phyloP scores from a whole-genome alignment of 2,888 invertebrate species.

The Pterostichus niger region DNA sequence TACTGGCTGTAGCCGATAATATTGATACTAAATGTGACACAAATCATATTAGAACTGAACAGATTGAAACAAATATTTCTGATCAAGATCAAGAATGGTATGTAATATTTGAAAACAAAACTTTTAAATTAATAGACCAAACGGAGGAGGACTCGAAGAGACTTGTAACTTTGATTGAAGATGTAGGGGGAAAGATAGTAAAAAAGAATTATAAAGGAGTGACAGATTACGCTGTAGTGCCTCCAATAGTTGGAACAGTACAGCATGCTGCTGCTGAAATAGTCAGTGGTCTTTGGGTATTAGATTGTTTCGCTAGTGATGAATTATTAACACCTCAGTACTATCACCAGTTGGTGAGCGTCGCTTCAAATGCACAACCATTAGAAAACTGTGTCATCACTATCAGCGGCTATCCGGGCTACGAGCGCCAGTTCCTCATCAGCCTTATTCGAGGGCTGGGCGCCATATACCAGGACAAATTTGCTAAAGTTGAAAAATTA shows the following conservation, averaged over 20 bases:
- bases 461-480: conserved; percentile 82
- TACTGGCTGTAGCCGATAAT: conserved; percentile 68
- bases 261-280: conserved; percentile 80
- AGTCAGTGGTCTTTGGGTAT: conserved; percentile 87
- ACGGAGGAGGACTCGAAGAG: conserved; percentile 74
- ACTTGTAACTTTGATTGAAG: conserved; percentile 78
- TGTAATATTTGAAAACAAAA: conserved; percentile 69
- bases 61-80: conserved; percentile 66
- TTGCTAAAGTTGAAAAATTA: conserved; percentile 80
- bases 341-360: conserved; percentile 85
- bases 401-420: conserved; percentile 87
- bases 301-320: conserved; percentile 82
- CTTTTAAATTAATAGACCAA: conserved; percentile 71
- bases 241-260: conserved; percentile 78
- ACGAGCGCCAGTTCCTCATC: conserved; percentile 87
- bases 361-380: conserved; percentile 77
- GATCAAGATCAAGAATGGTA: conserved; percentile 68
- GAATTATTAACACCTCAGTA: conserved; percentile 83
- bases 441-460: conserved; percentile 86
- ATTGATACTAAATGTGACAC: conserved; percentile 65
- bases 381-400: conserved; percentile 87
- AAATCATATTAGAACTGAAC: conserved; percentile 18
- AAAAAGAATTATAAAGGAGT: conserved; percentile 77
- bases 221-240: conserved; percentile 84
- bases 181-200: conserved; percentile 80